Percentiles rank a stretch among this genome's conserved stretches.
Evolutionary conservation across 2,888 invertebrate species (phyloP).

Genomic region (Neoitamus cyanurus): DNA sequence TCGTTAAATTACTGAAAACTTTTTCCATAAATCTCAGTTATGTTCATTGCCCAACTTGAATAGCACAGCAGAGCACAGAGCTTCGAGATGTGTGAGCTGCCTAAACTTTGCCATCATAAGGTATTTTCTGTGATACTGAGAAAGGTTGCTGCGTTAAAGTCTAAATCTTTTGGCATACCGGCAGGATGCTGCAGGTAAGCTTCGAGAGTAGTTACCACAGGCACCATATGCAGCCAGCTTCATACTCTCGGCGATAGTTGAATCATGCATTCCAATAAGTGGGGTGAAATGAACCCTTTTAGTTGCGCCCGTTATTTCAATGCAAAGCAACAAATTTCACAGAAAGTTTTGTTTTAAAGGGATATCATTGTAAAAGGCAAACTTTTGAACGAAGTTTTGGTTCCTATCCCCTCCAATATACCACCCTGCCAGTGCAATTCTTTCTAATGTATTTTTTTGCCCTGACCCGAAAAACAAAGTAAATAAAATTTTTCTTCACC

Average conservation of each 20-base stretch:
- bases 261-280: conserved; percentile 25
- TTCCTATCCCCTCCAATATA: neutral
- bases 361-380: conserved; percentile 36
- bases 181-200: neutral
- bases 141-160: neutral
- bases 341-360: conserved; percentile 39
- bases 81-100: neutral
- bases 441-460: neutral
- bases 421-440: neutral
- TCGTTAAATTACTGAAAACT: neutral
- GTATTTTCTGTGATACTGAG: neutral
- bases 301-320: conserved; percentile 4
- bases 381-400: conserved; percentile 13
- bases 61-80: neutral
- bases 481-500: conserved; percentile 36
- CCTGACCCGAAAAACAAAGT: neutral
- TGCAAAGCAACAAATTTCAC: conserved; percentile 25
- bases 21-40: conserved; percentile 5
- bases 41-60: neutral
- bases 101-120: neutral
- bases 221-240: neutral
- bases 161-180: neutral
- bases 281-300: conserved; percentile 16
- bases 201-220: neutral
- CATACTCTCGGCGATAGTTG: neutral